phyloP scores from a whole-genome alignment of 2,113 vertebrate genomes.

The Saguinus midas region DNA sequence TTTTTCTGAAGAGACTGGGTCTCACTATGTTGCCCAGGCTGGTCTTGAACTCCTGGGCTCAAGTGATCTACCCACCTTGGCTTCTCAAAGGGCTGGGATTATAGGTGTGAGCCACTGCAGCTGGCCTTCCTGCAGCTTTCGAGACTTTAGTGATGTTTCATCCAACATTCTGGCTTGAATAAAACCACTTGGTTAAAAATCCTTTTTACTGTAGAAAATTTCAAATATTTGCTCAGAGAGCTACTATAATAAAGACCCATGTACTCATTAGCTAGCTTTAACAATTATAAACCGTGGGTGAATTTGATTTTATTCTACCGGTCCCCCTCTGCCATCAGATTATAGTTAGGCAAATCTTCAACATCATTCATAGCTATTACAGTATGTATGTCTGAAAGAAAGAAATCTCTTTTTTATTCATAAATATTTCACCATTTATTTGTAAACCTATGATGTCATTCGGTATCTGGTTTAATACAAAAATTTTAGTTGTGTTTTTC shows the following conservation, averaged over 20 bases:
- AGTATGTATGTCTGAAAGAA: background rate
- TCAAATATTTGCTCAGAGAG: background rate
- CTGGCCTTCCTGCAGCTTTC: background rate
- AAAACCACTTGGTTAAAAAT: background rate
- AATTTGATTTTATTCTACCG: background rate
- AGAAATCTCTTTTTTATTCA: background rate
- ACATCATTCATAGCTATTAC: background rate
- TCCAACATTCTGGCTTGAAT: conserved; percentile 36
- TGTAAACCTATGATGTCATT: background rate
- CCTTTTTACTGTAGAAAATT: background rate
- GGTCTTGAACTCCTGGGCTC: too few species aligned
- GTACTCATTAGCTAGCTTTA: background rate
- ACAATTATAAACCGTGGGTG: too few species aligned
- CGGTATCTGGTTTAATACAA: background rate
- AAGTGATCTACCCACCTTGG: too few species aligned
- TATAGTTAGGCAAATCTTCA: background rate
- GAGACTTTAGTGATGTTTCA: conserved; percentile 29
- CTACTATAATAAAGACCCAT: too few species aligned
- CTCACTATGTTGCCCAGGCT: too few species aligned
- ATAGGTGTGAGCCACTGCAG: too few species aligned
- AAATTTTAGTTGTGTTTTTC: background rate
- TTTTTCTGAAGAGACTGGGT: too few species aligned
- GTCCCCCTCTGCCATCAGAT: accelerated
- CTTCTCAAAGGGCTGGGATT: too few species aligned
- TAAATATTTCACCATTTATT: background rate